Evolutionary conservation across 2,113 vertebrate species (phyloP).

Genomic region (Grammomys dolichurus): DNA sequence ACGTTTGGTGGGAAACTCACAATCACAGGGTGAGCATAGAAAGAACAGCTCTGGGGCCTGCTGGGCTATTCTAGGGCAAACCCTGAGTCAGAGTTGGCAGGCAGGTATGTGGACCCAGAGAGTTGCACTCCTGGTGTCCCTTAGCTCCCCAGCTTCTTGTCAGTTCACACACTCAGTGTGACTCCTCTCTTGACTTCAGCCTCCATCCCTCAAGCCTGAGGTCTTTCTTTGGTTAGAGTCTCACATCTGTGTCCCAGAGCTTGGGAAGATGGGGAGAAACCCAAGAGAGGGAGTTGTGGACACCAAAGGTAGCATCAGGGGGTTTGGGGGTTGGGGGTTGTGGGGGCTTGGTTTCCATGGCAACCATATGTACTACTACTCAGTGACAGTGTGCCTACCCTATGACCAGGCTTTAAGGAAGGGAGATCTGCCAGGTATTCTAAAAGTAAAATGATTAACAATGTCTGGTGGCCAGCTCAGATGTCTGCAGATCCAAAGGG

Average conservation of each 20-base stretch:
- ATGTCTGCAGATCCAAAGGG: not conserved
- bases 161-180: not conserved
- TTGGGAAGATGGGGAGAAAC: not conserved
- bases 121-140: not conserved
- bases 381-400: not conserved
- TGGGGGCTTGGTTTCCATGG: not conserved
- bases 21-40: not conserved
- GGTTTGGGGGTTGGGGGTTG: not conserved
- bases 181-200: not conserved
- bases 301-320: not conserved
- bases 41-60: not conserved
- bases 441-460: not conserved
- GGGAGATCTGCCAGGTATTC: not conserved
- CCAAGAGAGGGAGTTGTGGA: not conserved
- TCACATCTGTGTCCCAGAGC: not conserved
- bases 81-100: not conserved
- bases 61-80: not conserved
- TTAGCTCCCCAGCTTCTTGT: not conserved
- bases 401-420: not conserved
- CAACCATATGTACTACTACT: not conserved
- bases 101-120: not conserved
- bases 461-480: not conserved
- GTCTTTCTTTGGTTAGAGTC: not conserved
- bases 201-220: not conserved
- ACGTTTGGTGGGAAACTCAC: not conserved